Percentiles rank a stretch among this genome's conserved stretches.
Evolutionary conservation across 2,113 vertebrate species (phyloP).

Genomic region (Otocyon megalotis): DNA sequence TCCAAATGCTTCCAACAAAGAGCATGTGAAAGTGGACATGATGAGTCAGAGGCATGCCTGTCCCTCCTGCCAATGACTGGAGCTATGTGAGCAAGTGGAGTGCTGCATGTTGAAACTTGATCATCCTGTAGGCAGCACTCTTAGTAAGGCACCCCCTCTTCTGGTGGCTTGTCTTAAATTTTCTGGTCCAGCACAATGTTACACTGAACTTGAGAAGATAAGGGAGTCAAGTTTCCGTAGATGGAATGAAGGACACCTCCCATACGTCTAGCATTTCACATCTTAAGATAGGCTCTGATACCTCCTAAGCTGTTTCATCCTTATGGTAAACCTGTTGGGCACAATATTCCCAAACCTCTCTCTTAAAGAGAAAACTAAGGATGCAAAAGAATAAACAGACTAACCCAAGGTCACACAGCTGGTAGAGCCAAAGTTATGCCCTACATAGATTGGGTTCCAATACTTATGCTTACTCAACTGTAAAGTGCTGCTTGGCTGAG

Average conservation of each 20-base stretch:
- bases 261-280: neutral
- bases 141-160: neutral
- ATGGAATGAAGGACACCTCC: neutral
- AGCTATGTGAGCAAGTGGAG: neutral
- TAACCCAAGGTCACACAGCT: neutral
- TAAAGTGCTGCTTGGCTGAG: too few species aligned
- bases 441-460: neutral
- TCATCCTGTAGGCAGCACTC: neutral
- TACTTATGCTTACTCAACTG: neutral
- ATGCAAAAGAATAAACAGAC: neutral
- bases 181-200: neutral
- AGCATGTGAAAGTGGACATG: too few species aligned
- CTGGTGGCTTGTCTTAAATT: neutral
- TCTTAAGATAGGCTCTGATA: neutral
- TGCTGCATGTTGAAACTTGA: neutral
- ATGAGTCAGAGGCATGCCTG: neutral
- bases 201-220: neutral
- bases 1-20: neutral
- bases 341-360: neutral
- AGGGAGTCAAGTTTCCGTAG: neutral
- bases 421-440: neutral
- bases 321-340: neutral
- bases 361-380: slow-evolving; percentile 1
- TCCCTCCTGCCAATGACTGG: neutral
- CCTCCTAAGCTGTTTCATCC: neutral